Base-by-base conservation (phyloP, 2,888 invertebrate species). In the Dione vanillae region DNA sequence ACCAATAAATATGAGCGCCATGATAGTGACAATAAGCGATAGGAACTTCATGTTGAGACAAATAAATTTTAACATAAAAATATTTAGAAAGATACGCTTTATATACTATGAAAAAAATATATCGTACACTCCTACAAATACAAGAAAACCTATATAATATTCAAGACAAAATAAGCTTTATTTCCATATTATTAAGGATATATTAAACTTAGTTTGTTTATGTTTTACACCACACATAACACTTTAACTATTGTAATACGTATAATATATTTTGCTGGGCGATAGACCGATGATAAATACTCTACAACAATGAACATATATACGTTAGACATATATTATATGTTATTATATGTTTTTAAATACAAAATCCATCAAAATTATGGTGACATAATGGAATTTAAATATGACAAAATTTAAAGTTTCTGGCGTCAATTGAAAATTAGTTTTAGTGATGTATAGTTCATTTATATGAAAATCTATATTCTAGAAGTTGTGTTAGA, bases 11-110 rank as follows among this genome's bases (percentile, higher is more conserved):
- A 85, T 78, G 10, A 88, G 72, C 1, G 85, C 88, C 80, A 88
- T 72, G 10, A 89, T 70, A 27, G 84, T 84, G 61, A 90, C 65
- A 45, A 91, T 27, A 9, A 83, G 67, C 16, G 83, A 84, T 2
- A 91, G 74, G 68, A 89, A 73, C 82, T 88, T 91, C 92, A 92
- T 92, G 12, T 47, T 62, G 16, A 5, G 1, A 37, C 47, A n/a
- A 62, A 47, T 47, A 7, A 35, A 47, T 47, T 16, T 35, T 47
- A 35, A 7, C 16, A 11, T n/a, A n/a, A n/a, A n/a, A n/a, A n/a
- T n/a, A n/a, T 16, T 47, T 16, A 6, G 2, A n/a, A 11, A n/a
- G n/a, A n/a, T 8, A 47, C 1, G n/a, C 27, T n/a, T n/a, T 47
- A 35, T 62, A 62, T 62, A 62, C n/a, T 16, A 9, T 20, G 43